Evolutionary conservation across 2,113 vertebrate species (phyloP), one percentile per base, ranked within the genome.

Genomic region (Sphaerodactylus townsendi): DNA sequence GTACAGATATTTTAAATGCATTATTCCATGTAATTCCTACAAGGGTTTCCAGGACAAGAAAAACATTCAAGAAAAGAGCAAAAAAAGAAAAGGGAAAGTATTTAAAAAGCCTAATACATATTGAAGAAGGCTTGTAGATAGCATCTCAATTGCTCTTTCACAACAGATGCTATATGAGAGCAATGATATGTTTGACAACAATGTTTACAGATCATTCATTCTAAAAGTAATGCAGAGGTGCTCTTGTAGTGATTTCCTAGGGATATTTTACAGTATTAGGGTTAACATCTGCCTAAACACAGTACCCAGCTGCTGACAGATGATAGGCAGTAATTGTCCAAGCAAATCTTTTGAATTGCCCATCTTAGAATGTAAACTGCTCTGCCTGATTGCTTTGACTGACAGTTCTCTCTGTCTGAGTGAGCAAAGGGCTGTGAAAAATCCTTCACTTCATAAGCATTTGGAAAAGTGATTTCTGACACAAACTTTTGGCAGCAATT

Each of bases 401-500:
- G 94, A 96, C 94, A 96, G 90, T 93, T 96, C 87, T 90, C 90
- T 86, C 87, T 86, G 90, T 94, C 91, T 93, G 89, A 93, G 91
- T 93, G 92, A 89, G 86, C 92, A 93, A 91, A 91, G 88, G 92
- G 88, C 74, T 94, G 92, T 93, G 81, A 90, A 95, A 84, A 95
- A 96, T 93, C 93, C 89, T 87, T 93, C 91, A 90, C 79, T 94
- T 92, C 88, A 90, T 93, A 92, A 95, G 85, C 94, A 93, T 95
- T 96, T 93, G 81, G 53, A 77, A 93, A 92, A 93, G 91, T 91
- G 91, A 88, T 90, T 95, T 94, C 94, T 96, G 95, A 95, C 92
- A 93, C 90, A 95, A 95, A 96, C 85, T 95, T 96, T 95, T 94
- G 93, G 89, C 94, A 96, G 93, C 92, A 96, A 94, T 96, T 96